Percentiles rank a stretch among this genome's conserved stretches.
phyloP scores from a whole-genome alignment of 1,140 invertebrate species.

The Drosophila watanabei region DNA sequence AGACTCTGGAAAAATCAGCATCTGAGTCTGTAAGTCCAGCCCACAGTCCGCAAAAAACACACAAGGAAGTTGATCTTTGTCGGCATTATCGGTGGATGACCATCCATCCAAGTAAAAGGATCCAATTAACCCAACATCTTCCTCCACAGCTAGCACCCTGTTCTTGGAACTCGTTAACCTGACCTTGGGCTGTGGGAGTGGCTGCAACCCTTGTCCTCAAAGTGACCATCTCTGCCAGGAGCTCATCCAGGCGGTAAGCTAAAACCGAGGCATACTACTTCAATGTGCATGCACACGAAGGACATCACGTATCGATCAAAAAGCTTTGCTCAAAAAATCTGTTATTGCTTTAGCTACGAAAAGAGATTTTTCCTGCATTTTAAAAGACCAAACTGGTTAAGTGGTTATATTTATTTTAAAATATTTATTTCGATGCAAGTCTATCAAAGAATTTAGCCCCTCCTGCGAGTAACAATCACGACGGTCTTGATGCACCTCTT shows the following conservation, averaged over 20 bases:
- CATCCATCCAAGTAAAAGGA: no score
- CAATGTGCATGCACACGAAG: no score
- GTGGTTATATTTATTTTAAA: not conserved
- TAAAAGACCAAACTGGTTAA: not conserved
- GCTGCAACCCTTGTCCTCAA: no score
- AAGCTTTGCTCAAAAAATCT: not conserved
- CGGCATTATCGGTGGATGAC: no score
- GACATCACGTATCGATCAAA: not conserved
- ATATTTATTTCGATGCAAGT: not conserved
- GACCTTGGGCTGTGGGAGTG: no score
- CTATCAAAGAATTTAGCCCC: not conserved
- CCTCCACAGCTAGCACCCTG: no score
- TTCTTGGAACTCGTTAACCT: no score
- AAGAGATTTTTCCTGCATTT: not conserved
- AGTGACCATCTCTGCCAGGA: no score
- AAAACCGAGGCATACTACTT: no score
- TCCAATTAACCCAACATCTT: no score
- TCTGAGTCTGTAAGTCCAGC: not conserved
- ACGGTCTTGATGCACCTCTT: slow-evolving; percentile 11
- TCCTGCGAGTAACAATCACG: slow-evolving; percentile 2
- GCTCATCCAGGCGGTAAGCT: no score
- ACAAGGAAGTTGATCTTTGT: no score
- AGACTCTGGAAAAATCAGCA: not conserved
- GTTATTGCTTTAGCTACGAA: not conserved
- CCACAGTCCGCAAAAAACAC: not conserved